These are phyloP conservation scores for Petrolisthes manimaculis DNA, from an alignment of 2,888 invertebrate genomes.

Conservation along the genomic window DNA sequence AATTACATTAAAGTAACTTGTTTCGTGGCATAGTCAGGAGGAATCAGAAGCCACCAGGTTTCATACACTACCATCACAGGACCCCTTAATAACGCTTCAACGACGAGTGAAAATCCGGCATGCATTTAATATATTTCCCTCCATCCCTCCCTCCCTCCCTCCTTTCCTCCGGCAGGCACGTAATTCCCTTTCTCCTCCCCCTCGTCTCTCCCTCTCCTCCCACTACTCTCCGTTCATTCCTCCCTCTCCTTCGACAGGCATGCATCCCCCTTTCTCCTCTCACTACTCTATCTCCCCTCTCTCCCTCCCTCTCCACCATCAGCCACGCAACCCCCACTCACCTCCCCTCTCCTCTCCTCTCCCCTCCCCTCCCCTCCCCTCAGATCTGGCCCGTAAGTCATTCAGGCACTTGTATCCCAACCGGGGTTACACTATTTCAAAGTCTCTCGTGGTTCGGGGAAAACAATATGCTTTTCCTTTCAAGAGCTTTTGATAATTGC, in stretches of 20 bases:
- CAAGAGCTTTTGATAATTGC: no score
- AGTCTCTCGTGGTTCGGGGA: no score
- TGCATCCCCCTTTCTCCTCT: neutral
- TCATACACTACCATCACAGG: no score
- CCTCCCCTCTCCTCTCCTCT: neutral
- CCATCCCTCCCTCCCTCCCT: neutral
- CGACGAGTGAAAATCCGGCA: neutral
- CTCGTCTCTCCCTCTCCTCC: neutral
- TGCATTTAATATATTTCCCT: slow-evolving; percentile 16
- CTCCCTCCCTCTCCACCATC: neutral
- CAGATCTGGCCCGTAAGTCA: no score
- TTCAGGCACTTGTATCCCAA: no score
- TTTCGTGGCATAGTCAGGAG: no score
- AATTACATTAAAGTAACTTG: no score
- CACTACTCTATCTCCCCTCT: neutral
- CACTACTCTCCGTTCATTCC: neutral
- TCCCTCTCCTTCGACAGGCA: neutral
- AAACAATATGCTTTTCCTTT: no score
- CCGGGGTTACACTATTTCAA: no score
- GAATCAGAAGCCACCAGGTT: no score
- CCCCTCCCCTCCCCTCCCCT: neutral
- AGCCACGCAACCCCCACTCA: neutral
- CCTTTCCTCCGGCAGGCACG: neutral
- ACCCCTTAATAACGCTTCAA: slow-evolving; percentile 26
- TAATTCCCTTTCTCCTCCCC: neutral